Conservation (phyloP, 2,797 vertebrate species). For the Brotula barbata region DNA sequence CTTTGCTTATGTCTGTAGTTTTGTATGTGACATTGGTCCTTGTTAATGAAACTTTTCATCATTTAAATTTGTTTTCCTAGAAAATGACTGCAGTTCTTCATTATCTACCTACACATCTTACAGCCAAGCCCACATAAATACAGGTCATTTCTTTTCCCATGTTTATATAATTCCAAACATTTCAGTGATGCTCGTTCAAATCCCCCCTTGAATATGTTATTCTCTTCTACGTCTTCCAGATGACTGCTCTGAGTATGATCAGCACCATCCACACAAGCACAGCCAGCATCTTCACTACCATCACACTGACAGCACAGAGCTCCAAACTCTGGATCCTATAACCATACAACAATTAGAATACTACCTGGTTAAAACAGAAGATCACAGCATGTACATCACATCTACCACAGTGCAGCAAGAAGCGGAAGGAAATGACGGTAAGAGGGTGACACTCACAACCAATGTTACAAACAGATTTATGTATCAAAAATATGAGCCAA, state of each 20-base stretch:
- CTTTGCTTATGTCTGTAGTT: not conserved
- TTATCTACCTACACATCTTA: constrained; percentile 26
- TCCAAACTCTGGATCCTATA: constrained; percentile 44
- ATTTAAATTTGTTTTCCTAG: constrained; percentile 29
- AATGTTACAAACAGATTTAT: too few relatives aligned
- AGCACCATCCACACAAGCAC: constrained; percentile 33
- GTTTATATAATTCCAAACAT: too few relatives aligned
- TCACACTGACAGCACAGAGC: constrained; percentile 25
- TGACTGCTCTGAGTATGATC: constrained; percentile 29
- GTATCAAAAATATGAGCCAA: too few relatives aligned
- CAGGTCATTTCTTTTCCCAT: constrained; percentile 37
- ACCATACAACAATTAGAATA: constrained; percentile 28
- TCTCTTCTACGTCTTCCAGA: constrained; percentile 26
- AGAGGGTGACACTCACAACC: not conserved
- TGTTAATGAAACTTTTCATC: not conserved
- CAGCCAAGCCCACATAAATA: constrained; percentile 42
- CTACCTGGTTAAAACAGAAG: constrained; percentile 34
- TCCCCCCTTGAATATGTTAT: not conserved
- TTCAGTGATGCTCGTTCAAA: not conserved
- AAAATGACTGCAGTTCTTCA: constrained; percentile 39
- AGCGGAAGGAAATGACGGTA: constrained; percentile 30
- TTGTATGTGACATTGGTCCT: not conserved
- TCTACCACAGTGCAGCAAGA: constrained; percentile 17
- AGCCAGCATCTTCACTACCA: constrained; percentile 21
- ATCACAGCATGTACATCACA: constrained; percentile 8